phyloP scores from a whole-genome alignment of 2,888 invertebrate species.

The Cotesia congregata region DNA sequence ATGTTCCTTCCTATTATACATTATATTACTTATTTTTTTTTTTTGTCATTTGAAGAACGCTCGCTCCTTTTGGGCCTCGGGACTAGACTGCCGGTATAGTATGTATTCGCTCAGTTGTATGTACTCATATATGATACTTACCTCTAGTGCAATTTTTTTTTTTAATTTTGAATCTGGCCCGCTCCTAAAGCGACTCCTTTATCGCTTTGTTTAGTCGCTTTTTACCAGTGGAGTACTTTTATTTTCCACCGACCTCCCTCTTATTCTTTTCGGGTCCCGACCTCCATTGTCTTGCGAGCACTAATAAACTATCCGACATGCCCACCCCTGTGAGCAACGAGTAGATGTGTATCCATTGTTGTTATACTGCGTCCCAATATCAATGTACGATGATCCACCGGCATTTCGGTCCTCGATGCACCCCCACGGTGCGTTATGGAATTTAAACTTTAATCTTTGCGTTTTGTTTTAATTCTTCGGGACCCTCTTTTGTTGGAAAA shows the following conservation, averaged over 20 bases:
- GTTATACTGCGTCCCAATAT: conserved; percentile 39
- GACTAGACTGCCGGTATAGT: no score
- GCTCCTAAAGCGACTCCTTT: conserved; percentile 44
- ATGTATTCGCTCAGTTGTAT: no score
- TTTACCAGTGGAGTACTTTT: conserved; percentile 35
- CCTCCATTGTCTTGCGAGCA: conserved; percentile 68
- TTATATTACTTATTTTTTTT: no score
- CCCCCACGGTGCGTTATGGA: conserved; percentile 60
- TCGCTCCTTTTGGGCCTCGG: no score
- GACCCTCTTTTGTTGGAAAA: no score
- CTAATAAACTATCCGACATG: conserved; percentile 67
- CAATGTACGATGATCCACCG: conserved; percentile 49
- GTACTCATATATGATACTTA: no score
- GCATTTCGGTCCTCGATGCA: conserved; percentile 42
- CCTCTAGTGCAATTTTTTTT: no score
- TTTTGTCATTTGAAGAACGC: no score
- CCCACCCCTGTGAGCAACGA: conserved; percentile 59
- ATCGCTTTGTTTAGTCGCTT: conserved; percentile 20
- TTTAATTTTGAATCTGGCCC: conserved; percentile 38
- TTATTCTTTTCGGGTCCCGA: conserved; percentile 68
- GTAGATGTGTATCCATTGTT: conserved; percentile 44
- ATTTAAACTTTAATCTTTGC: conserved; percentile 44
- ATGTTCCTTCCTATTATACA: conserved; percentile 52
- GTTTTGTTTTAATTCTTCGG: conserved; percentile 38
- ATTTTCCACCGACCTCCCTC: conserved; percentile 49